Evolutionary conservation across 2,797 vertebrate genomes (phyloP), one percentile per base, ranked within the genome.

Genomic region (Siniperca obscura): DNA sequence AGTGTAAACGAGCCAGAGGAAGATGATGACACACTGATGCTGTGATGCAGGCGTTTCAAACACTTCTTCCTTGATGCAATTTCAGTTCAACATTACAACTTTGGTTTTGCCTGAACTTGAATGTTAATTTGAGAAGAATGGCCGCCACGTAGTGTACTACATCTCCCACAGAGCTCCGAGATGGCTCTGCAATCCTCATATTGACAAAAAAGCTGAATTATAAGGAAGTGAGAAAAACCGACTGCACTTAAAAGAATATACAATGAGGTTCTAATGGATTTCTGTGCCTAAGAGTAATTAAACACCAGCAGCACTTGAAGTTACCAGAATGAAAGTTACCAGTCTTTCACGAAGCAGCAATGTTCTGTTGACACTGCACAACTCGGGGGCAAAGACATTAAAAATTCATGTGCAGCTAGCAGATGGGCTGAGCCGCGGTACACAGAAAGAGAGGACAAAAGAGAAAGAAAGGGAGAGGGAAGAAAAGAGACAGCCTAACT

Each of bases 371-470:
- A 89, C 80, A 53, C 66, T 21, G 34, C 68, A 44, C 64, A 13
- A 85, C 89, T 82, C 10, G 5, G 40, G 87, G 85, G 84, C 80
- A 87, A 68, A 87, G 12, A 2, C 82, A 87, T 91, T 62, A 87
- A 91, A 82, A 46, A 86, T 90, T 73, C 64, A 91, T 84, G 71
- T 55, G 80, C 80, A 78, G 86, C 70, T 2, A 50, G 74, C 85
- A 90, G 80, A 86, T 42, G 70, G 56, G 74, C 74, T 56, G 76
- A 88, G 76, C 71, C 8, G 79, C 78, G 72, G 61, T 60, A 52
- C 81, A 68, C 19, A 46, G 60, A 76, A n/a, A 60, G 53, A 40
- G 46, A 75, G 61, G 60, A 77, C 68, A 72, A 79, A 65, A 75
- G 70, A 80, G 52, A 71, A 53, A 66, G 66, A 70, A 36, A 53